A percentile compares a stretch with the other conserved stretches of the same genome.
Evolutionary conservation across 2,113 vertebrate species (phyloP).

Genomic region (Calidris pugnax): DNA sequence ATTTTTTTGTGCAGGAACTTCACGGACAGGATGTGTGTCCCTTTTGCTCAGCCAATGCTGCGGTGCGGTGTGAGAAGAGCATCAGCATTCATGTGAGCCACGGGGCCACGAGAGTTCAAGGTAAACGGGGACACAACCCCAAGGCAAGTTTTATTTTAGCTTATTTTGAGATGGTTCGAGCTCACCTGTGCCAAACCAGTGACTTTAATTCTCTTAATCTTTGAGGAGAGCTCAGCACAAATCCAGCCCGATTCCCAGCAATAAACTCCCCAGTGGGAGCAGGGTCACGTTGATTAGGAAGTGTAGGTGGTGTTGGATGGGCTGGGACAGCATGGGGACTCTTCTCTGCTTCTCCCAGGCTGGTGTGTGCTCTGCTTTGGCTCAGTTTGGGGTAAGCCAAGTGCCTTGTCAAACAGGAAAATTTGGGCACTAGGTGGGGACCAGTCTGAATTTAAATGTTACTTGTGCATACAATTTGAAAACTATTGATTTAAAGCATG

Average conservation of each 20-base stretch:
- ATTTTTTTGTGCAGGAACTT: background rate
- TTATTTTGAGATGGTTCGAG: background rate
- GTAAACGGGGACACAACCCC: background rate
- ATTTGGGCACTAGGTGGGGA: background rate
- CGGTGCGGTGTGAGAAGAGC: background rate
- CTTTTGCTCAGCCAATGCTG: background rate
- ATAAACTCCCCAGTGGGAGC: background rate
- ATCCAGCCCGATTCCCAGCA: background rate
- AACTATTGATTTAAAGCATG: background rate
- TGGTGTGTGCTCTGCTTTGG: background rate
- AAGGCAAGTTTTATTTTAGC: background rate
- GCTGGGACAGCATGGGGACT: background rate
- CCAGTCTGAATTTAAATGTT: background rate
- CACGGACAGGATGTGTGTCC: background rate
- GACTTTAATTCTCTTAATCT: background rate
- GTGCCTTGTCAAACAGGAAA: background rate
- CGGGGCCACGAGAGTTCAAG: background rate
- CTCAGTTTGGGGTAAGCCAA: background rate
- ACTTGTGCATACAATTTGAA: background rate
- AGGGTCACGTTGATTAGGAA: rapidly evolving
- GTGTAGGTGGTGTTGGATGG: rapidly evolving
- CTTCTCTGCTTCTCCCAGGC: background rate
- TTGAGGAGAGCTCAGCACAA: background rate
- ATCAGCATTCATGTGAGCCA: background rate
- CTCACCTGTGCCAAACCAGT: background rate